Conservation (phyloP, 35 echinoderm and acorn worm species). For the Diadema setosum region DNA sequence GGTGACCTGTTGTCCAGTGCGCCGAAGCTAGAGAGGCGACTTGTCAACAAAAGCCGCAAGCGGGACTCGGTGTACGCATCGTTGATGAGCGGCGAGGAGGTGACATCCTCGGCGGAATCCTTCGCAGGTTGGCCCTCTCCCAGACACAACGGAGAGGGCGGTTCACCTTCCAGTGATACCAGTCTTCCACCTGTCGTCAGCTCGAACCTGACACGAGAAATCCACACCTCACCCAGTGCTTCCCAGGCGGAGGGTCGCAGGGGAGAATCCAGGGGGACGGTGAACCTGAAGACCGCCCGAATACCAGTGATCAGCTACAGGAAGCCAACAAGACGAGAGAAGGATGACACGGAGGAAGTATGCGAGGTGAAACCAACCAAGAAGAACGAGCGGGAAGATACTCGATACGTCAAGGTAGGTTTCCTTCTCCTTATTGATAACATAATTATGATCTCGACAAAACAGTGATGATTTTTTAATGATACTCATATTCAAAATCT, state of each 20-base stretch:
- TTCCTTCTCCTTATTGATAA: neutral
- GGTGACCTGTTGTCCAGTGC: conserved; percentile 40
- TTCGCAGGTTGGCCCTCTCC: neutral
- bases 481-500: too few species aligned
- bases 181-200: conserved; percentile 1
- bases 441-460: too few species aligned
- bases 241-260: neutral
- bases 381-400: neutral
- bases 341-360: neutral
- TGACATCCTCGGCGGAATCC: neutral
- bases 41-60: neutral
- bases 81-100: neutral
- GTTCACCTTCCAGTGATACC: neutral
- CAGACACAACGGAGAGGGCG: neutral
- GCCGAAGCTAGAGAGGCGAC: conserved; percentile 16
- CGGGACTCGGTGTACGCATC: neutral
- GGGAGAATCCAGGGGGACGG: neutral
- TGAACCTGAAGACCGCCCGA: neutral
- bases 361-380: neutral
- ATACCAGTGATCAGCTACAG: neutral
- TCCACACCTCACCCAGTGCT: neutral
- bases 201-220: neutral
- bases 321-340: neutral
- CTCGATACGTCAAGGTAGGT: neutral
- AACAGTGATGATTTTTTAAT: too few species aligned